Conservation (phyloP, 2,888 invertebrate species). For the Theristus sp. region DNA sequence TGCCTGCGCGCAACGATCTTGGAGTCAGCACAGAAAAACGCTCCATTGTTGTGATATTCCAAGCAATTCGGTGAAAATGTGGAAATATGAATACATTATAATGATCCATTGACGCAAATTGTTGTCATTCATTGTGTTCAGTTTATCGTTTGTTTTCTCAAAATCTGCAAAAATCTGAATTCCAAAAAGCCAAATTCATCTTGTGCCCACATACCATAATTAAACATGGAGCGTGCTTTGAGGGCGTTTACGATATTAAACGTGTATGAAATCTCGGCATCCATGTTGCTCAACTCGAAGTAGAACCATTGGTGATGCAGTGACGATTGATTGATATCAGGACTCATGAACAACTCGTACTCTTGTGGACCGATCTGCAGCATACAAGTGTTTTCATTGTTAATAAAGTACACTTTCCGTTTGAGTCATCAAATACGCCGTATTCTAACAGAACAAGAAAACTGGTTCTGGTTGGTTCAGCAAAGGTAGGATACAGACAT, state of each 20-base stretch:
- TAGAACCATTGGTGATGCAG: conserved; percentile 74
- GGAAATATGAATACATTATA: not conserved
- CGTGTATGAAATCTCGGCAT: conserved; percentile 47
- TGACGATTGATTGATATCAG: conserved; percentile 54
- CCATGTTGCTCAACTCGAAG: conserved; percentile 62
- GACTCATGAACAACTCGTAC: conserved; percentile 60
- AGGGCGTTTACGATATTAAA: conserved; percentile 74
- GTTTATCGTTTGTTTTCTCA: too few relatives aligned
- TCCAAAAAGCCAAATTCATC: conserved; percentile 8
- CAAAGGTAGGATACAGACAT: too few relatives aligned
- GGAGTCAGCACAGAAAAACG: too few relatives aligned
- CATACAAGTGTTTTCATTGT: too few relatives aligned
- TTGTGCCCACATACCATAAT: conserved; percentile 40
- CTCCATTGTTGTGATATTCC: too few relatives aligned
- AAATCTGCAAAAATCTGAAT: not conserved
- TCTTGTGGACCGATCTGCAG: conserved; percentile 52
- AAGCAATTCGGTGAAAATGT: conserved; percentile 1
- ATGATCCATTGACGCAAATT: too few relatives aligned
- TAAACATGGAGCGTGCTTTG: conserved; percentile 66
- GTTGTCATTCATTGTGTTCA: too few relatives aligned
- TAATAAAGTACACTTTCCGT: too few relatives aligned
- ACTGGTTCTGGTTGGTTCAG: too few relatives aligned
- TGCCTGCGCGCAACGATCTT: conserved; percentile 38
- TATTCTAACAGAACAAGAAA: too few relatives aligned
- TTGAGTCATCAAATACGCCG: too few relatives aligned